phyloP scores from a whole-genome alignment of 2,797 vertebrate genomes.

The Podarcis lilfordi region DNA sequence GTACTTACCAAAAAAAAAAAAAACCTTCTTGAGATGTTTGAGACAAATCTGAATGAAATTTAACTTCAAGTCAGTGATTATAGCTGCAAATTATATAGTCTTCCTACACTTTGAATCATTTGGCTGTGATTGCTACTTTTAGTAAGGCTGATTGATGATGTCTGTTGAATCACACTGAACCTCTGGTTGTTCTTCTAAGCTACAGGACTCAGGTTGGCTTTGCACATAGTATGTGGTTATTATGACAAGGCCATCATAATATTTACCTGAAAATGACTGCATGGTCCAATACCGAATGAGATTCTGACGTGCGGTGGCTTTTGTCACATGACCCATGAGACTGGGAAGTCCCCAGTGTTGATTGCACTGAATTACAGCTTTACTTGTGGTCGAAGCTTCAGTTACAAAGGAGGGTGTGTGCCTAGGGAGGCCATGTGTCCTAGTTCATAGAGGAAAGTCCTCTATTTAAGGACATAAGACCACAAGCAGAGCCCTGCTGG shows the following conservation, averaged over 20 bases:
- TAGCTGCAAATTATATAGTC: slow-evolving; percentile 74
- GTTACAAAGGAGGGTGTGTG: background rate
- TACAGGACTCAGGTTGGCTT: background rate
- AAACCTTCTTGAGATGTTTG: slow-evolving; percentile 9
- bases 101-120: slow-evolving; percentile 44
- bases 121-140: slow-evolving; percentile 66
- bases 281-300: slow-evolving; percentile 7
- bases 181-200: slow-evolving; percentile 74
- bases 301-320: slow-evolving; percentile 28
- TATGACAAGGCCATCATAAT: slow-evolving; percentile 50
- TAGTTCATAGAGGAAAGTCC: no score
- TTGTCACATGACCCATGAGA: slow-evolving; percentile 46
- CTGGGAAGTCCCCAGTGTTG: slow-evolving; percentile 36
- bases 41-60: slow-evolving; percentile 23
- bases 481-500: no score
- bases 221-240: background rate
- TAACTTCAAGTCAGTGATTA: slow-evolving; percentile 35
- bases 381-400: slow-evolving; percentile 2
- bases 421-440: no score
- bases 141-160: slow-evolving; percentile 57
- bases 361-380: slow-evolving; percentile 37
- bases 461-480: no score
- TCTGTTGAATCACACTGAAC: slow-evolving; percentile 68
- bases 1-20: background rate
- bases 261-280: slow-evolving; percentile 15